A percentile compares a stretch with the other conserved stretches of the same genome.
These are phyloP conservation scores for Drosophila longiperda DNA, from an alignment of 2,888 invertebrate species.

Conservation along the genomic window DNA sequence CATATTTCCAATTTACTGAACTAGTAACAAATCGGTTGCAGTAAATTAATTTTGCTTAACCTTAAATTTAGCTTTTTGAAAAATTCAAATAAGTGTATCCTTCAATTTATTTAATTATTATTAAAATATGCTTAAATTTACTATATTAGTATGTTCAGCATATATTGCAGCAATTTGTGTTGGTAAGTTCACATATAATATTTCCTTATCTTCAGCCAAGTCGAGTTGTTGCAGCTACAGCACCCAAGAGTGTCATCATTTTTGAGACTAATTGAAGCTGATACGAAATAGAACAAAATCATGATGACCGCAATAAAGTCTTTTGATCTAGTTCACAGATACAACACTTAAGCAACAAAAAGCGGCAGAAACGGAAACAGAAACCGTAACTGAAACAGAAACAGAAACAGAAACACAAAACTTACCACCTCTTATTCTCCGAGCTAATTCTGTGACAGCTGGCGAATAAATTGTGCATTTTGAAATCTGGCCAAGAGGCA, in stretches of 20 bases:
- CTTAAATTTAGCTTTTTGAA: no score
- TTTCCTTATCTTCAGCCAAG: not conserved
- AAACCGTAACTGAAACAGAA: not conserved
- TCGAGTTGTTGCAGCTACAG: conserved; percentile 4
- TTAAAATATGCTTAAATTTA: not conserved
- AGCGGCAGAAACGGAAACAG: conserved; percentile 9
- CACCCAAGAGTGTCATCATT: conserved; percentile 40
- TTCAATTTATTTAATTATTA: not conserved
- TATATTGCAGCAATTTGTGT: not conserved
- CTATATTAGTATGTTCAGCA: not conserved
- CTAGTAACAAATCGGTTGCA: not conserved
- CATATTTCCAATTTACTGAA: not conserved
- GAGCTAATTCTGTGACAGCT: conserved; percentile 25
- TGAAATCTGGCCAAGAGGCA: conserved; percentile 50
- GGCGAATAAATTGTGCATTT: conserved; percentile 50
- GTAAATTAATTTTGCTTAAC: not conserved
- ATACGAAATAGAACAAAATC: conserved; percentile 47
- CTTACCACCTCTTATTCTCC: conserved; percentile 28
- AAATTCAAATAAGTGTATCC: not conserved
- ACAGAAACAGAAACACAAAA: conserved; percentile 6
- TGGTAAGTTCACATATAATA: not conserved
- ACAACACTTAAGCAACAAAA: conserved; percentile 11
- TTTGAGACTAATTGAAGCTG: conserved; percentile 52
- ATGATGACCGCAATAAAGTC: conserved; percentile 51
- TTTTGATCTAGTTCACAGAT: conserved; percentile 57